phyloP scores from a whole-genome alignment of 2,113 vertebrate species.

The Tupaia tana region DNA sequence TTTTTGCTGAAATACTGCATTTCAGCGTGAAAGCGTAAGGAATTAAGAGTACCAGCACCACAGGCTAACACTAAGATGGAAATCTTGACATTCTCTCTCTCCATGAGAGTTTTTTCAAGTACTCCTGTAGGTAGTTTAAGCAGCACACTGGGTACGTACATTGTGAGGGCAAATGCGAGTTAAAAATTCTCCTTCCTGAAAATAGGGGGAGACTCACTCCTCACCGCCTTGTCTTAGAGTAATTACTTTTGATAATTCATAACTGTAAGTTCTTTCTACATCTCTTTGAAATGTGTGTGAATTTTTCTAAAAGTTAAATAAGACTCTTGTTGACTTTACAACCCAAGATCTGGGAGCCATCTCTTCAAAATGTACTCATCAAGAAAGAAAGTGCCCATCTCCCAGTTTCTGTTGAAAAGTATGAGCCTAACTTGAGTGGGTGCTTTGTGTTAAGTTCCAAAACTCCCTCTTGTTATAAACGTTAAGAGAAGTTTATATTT shows the following conservation, averaged over 20 bases:
- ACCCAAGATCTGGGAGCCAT: neutral
- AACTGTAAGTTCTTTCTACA: neutral
- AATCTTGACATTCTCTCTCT: neutral
- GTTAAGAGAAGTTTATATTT: neutral
- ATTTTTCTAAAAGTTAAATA: neutral
- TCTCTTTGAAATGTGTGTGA: neutral
- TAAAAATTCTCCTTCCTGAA: neutral
- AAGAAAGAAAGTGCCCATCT: neutral
- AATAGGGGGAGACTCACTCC: neutral
- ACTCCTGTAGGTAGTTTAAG: neutral
- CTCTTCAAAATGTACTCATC: neutral
- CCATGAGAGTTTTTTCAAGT: neutral
- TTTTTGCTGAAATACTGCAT: neutral
- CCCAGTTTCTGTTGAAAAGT: neutral
- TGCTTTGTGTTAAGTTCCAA: neutral
- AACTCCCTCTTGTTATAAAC: constrained; percentile 6
- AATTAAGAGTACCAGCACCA: neutral
- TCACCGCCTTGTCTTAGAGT: neutral
- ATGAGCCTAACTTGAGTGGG: neutral
- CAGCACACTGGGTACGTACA: neutral
- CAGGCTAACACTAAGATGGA: neutral
- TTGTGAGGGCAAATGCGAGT: neutral
- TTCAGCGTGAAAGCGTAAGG: neutral
- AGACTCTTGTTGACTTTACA: constrained; percentile 16
- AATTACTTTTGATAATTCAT: constrained; percentile 27